Percentiles rank a stretch among this genome's conserved stretches.
phyloP scores from a whole-genome alignment of 2,113 vertebrate species.

The Cnemophilus loriae region DNA sequence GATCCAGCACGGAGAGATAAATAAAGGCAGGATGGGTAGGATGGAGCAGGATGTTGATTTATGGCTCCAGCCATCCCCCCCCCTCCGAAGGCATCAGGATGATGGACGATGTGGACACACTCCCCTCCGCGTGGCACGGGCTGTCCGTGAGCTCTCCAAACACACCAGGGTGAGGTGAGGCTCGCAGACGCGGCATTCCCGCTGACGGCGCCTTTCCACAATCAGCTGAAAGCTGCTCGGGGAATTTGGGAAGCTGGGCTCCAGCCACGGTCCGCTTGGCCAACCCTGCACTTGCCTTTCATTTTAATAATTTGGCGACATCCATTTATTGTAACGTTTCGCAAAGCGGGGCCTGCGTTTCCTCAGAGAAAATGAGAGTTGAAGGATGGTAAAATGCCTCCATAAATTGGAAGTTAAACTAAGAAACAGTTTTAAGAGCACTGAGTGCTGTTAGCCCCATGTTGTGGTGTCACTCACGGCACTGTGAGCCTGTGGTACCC shows the following conservation, averaged over 20 bases:
- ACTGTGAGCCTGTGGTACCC: not conserved
- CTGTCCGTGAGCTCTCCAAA: not conserved
- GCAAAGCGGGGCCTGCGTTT: not conserved
- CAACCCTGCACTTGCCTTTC: conserved; percentile 12
- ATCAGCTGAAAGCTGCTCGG: not conserved
- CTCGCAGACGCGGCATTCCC: not conserved
- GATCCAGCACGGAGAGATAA: not conserved
- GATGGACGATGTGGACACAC: not conserved
- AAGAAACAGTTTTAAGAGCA: not conserved
- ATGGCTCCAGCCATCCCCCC: not conserved
- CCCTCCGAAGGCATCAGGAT: not conserved
- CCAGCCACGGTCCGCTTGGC: conserved; percentile 10
- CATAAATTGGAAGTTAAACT: conserved; percentile 14
- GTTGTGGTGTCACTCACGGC: not conserved
- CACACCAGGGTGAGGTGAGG: conserved; percentile 7
- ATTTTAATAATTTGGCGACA: conserved; percentile 46
- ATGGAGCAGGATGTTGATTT: not conserved
- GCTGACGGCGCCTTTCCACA: not conserved
- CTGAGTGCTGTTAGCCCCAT: not conserved
- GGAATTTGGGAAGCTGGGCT: conserved; percentile 31
- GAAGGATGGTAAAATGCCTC: conserved; percentile 41
- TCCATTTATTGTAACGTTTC: not conserved
- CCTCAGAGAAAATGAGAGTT: conserved; percentile 35
- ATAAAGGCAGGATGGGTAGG: not conserved
- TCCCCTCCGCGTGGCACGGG: not conserved